These are phyloP conservation scores for Stenodera caucasica DNA, from an alignment of 2,888 invertebrate genomes.

Conservation along the genomic window DNA sequence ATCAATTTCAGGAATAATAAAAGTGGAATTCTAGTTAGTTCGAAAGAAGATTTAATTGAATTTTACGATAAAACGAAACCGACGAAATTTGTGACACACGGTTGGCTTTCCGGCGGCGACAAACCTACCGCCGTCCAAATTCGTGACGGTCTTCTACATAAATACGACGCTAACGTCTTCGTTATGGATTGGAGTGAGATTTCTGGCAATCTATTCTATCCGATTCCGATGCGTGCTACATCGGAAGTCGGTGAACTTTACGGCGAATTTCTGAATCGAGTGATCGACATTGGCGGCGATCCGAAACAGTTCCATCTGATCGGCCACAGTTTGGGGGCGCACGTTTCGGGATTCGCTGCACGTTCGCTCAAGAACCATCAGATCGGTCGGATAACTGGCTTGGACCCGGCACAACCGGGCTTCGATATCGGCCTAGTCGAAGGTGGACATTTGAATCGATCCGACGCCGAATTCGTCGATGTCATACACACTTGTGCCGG, in stretches of 20 bases:
- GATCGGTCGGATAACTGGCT: constrained; percentile 64
- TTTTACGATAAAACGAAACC: constrained; percentile 54
- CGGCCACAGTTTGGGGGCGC: constrained; percentile 65
- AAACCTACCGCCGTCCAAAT: constrained; percentile 54
- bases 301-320: constrained; percentile 58
- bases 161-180: constrained; percentile 57
- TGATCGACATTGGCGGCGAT: constrained; percentile 48
- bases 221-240: constrained; percentile 49
- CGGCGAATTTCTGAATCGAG: constrained; percentile 54
- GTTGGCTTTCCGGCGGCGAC: constrained; percentile 57
- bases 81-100: constrained; percentile 60
- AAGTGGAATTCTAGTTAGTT: constrained; percentile 10
- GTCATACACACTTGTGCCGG: constrained; percentile 75
- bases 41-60: neutral
- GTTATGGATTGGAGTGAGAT: constrained; percentile 47
- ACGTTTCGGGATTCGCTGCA: constrained; percentile 56
- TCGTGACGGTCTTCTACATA: constrained; percentile 55
- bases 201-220: constrained; percentile 43
- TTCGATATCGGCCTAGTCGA: constrained; percentile 58
- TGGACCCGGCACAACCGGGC: constrained; percentile 71
- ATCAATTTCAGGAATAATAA: constrained; percentile 9
- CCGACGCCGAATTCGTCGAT: constrained; percentile 73
- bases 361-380: constrained; percentile 45
- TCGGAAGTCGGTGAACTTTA: constrained; percentile 59
- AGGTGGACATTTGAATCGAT: constrained; percentile 61